Evolutionary conservation across 1,140 invertebrate genomes (phyloP), one percentile per base, ranked within the genome.

Genomic region (Laupala kohalensis): DNA sequence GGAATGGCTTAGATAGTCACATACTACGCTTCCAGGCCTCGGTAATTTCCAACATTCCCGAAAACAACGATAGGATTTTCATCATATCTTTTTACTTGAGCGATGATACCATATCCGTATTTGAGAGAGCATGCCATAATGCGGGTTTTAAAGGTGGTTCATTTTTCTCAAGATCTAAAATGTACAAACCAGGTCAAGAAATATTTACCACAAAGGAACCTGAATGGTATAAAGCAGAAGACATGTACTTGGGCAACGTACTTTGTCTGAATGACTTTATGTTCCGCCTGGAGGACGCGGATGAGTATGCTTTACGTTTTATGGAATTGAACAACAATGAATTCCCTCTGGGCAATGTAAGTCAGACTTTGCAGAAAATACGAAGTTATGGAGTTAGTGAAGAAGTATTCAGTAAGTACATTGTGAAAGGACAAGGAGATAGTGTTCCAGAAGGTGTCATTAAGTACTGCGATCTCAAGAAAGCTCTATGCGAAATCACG

Each of bases 31-130:
- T 94, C 78, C 83, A 87, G 37, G 92, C 90, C 1, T 86, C 85
- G 76, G 85, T 96, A 76, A 83, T 92, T 63, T 90, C 87, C 3
- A 86, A 89, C 71, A 86, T 88, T 69, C 84, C 86, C 0, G 86
- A 88, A 70, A 88, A 94, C 78, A 80, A 79, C 64, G 83, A 86
- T 6, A 82, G 93, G 29, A 82, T 85, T 65, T 96, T 96, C 77
- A 87, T 96, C 64, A 87, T 96, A 25, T 89, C 87, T 74, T 92
- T 93, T 76, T 94, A 86, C 78, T 80, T 96, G 64, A 85, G 86
- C 74, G 93, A 97, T 79, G 92, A 96, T 74, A 92, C 92, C 0
- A 86, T 96, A 62, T 86, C 88, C 25, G 87, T 97, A 5, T 92
- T 87, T 79, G 94, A 96, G 81, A 77, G 86, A 26, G 86, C 87